Base-by-base conservation (phyloP, 2,888 invertebrate species). In the Limenitis camilla region DNA sequence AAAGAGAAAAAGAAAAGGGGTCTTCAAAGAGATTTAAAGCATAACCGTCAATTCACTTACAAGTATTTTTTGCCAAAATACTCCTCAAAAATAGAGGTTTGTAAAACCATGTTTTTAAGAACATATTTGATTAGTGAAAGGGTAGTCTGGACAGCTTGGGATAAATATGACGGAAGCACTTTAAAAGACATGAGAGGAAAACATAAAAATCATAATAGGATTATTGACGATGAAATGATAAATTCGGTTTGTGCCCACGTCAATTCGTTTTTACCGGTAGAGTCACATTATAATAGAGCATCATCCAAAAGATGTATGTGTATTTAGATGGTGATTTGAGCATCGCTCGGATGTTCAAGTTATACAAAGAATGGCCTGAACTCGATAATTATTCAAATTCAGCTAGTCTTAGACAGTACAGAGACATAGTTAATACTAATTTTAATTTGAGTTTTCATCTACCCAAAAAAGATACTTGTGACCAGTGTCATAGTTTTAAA, bases 311-410 rank as follows among this genome's bases (percentile, higher is more conserved):
- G 36, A 51, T 28, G n/a, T n/a, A n/a, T n/a, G n/a, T 48, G 31
- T 60, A 63, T 53, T 40, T 60, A 28, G 49, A 56, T 28, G 44
- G 52, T 27, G 40, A 29, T 46, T 44, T 63, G 28, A 57, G 39
- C n/a, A 45, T 60, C n/a, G 40, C 56, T 39, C 43, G 42, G 31
- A 55, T 61, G 56, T 54, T 44, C 42, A 43, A 56, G 5, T 44
- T 61, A 19, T 59, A 62, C 31, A 45, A 40, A 39, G 56, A 56
- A 49, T 61, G 60, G 58, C 41, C 52, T 53, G 52, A 53, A 27
- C 29, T 40, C 7, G 33, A 42, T 42, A 56, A 53, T 6, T 57
- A 59, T 36, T 40, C 52, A 7, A 50, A 42, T n/a, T 11, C 2
- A 19, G 40, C 40, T 3, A 51, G 28, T 8, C 6, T 43, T 30